Evolutionary conservation across 2,797 vertebrate species (phyloP).

Genomic region (Odontamblyopus rebecca): DNA sequence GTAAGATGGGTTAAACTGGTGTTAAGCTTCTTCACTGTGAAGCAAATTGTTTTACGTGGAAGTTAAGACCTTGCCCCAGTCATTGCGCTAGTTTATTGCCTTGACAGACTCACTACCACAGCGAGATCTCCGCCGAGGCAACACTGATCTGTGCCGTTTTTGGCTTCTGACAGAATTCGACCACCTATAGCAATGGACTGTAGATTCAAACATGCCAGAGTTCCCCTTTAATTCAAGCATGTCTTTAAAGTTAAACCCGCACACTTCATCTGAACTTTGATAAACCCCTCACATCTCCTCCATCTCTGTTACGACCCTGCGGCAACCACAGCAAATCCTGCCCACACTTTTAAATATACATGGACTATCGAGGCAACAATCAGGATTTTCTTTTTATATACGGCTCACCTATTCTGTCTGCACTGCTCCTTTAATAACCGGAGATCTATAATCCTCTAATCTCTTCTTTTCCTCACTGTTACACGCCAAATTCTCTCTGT

Average conservation of each 20-base stretch:
- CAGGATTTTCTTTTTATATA: constrained; percentile 32
- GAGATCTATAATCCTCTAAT: constrained; percentile 60
- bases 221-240: too few relatives aligned
- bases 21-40: too few relatives aligned
- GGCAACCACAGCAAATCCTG: constrained; percentile 33
- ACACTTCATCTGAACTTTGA: constrained; percentile 12
- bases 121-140: too few relatives aligned
- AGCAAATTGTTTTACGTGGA: too few relatives aligned
- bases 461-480: constrained; percentile 31
- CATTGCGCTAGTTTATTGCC: too few relatives aligned
- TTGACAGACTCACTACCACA: too few relatives aligned
- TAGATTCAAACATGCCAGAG: too few relatives aligned
- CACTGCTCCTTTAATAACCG: constrained; percentile 55
- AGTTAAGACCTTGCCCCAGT: too few relatives aligned
- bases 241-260: not conserved
- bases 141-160: too few relatives aligned
- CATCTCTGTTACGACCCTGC: constrained; percentile 7
- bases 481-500: constrained; percentile 41
- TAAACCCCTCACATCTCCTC: not conserved
- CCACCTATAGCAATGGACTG: too few relatives aligned
- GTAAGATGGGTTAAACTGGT: too few relatives aligned
- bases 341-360: constrained; percentile 27
- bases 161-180: too few relatives aligned
- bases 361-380: constrained; percentile 24
- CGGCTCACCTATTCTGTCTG: constrained; percentile 42